phyloP scores from a whole-genome alignment of 2,888 invertebrate species.

The Isoperla grammatica region DNA sequence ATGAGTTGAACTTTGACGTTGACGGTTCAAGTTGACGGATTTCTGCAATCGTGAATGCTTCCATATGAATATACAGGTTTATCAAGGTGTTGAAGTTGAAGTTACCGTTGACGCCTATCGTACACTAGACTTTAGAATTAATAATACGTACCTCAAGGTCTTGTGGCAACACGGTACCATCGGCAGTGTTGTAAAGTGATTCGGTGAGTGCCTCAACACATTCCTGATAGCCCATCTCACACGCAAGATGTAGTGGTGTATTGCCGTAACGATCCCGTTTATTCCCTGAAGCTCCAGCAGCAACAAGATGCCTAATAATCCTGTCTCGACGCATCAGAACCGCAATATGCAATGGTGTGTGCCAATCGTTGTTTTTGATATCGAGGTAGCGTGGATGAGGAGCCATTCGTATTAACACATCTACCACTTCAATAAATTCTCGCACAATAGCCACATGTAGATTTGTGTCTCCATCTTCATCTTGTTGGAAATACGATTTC shows the following conservation, averaged over 20 bases:
- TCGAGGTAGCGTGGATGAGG: constrained; percentile 73
- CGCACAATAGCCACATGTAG: constrained; percentile 81
- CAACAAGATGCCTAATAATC: constrained; percentile 68
- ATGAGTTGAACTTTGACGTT: too few relatives aligned
- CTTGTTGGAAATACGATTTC: constrained; percentile 66
- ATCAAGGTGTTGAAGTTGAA: too few relatives aligned
- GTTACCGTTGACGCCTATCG: too few relatives aligned
- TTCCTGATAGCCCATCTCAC: constrained; percentile 59
- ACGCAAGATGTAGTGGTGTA: constrained; percentile 82
- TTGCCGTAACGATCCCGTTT: constrained; percentile 71
- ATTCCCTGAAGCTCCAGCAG: constrained; percentile 64
- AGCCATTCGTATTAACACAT: constrained; percentile 68
- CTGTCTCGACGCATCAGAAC: constrained; percentile 69
- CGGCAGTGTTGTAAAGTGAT: constrained; percentile 43
- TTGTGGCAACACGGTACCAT: constrained; percentile 45
- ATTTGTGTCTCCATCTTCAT: constrained; percentile 84
- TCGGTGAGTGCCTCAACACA: constrained; percentile 69
- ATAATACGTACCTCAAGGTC: constrained; percentile 66
- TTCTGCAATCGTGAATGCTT: too few relatives aligned
- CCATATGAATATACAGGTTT: too few relatives aligned
- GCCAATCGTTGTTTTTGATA: constrained; percentile 70
- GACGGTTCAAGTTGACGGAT: too few relatives aligned
- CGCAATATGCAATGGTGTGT: constrained; percentile 81
- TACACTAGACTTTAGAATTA: too few relatives aligned
- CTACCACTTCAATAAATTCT: constrained; percentile 64